phyloP scores from a whole-genome alignment of 2,888 invertebrate species.

The Brenthis hecate region DNA sequence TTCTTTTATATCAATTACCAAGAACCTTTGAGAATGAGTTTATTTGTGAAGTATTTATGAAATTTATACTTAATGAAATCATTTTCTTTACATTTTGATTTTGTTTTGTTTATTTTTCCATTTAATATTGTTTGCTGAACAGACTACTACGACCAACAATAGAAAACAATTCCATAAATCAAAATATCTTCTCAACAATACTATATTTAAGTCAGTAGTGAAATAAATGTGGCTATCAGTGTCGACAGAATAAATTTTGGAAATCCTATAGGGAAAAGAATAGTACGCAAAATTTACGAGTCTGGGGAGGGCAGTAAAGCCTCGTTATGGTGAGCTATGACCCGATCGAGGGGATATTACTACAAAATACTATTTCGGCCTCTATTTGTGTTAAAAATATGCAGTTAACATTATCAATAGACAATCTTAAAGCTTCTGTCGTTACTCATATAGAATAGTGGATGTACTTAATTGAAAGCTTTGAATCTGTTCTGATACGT shows the following conservation, averaged over 20 bases:
- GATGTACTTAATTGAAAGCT: too few relatives aligned
- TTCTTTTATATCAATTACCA: background rate
- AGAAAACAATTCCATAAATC: constrained; percentile 14
- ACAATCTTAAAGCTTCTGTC: background rate
- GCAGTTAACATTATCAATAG: background rate
- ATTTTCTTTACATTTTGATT: too few relatives aligned
- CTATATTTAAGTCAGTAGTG: constrained; percentile 43
- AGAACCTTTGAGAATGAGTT: background rate
- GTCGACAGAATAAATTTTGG: constrained; percentile 69
- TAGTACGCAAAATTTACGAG: constrained; percentile 76
- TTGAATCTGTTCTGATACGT: too few relatives aligned
- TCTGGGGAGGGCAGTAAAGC: constrained; percentile 70
- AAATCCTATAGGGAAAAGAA: constrained; percentile 75
- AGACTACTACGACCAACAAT: background rate
- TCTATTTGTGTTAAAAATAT: constrained; percentile 30
- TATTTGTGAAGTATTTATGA: too few relatives aligned
- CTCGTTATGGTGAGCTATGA: constrained; percentile 77
- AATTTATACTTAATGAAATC: too few relatives aligned
- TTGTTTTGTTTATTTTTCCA: too few relatives aligned
- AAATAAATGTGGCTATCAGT: constrained; percentile 55
- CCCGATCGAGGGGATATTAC: constrained; percentile 62
- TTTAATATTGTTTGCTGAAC: background rate
- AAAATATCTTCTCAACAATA: constrained; percentile 22
- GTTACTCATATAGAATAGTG: too few relatives aligned
- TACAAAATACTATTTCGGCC: constrained; percentile 38